Percentiles rank a stretch among this genome's conserved stretches.
phyloP scores from a whole-genome alignment of 1,140 invertebrate genomes.

The Diabrotica virgifera region DNA sequence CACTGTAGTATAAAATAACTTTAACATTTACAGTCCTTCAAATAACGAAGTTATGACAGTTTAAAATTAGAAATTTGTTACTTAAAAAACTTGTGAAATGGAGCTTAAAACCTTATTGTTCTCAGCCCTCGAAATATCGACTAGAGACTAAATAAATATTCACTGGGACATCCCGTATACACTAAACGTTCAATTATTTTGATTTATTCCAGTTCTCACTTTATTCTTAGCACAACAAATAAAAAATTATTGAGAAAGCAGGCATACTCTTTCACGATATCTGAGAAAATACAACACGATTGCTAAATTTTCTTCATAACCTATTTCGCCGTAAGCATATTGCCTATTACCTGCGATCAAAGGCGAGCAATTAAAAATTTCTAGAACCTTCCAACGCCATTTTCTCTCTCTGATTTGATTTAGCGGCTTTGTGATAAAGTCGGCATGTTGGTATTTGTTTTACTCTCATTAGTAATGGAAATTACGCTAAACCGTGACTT shows the following conservation, averaged over 20 bases:
- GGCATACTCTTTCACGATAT: neutral
- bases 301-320: neutral
- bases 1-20: too few species aligned
- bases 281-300: neutral
- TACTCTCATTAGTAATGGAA: neutral
- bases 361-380: neutral
- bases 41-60: too few species aligned
- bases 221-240: too few species aligned
- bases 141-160: too few species aligned
- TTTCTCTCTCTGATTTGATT: slow-evolving; percentile 1
- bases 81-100: too few species aligned
- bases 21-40: too few species aligned
- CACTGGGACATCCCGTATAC: too few species aligned
- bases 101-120: too few species aligned
- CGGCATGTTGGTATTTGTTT: neutral
- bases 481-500: neutral
- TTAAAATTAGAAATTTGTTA: too few species aligned
- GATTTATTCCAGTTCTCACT: too few species aligned
- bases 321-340: neutral
- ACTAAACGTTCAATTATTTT: too few species aligned
- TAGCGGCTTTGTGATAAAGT: neutral
- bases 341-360: neutral
- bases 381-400: neutral
- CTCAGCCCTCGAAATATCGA: too few species aligned
- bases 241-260: neutral